These are phyloP conservation scores for Chironomus striatipennis DNA, from an alignment of 1,140 invertebrate genomes.

Conservation along the genomic window DNA sequence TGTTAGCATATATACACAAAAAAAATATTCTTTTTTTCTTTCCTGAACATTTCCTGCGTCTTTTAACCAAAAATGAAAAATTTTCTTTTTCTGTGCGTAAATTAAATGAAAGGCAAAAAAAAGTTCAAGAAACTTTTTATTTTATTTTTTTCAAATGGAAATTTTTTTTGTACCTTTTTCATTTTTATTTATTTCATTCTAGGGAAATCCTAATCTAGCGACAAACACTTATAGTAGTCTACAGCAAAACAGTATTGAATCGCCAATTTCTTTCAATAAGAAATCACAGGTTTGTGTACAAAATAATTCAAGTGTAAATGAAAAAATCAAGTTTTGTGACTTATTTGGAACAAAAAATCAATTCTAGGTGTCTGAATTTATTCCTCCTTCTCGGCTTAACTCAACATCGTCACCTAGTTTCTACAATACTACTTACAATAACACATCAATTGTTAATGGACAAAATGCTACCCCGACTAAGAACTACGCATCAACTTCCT, in stretches of 20 bases:
- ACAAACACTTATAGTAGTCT: not conserved
- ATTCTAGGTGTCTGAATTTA: constrained; percentile 17
- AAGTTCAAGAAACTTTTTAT: too few species aligned
- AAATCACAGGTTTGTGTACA: not conserved
- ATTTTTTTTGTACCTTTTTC: not conserved
- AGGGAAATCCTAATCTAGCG: not conserved
- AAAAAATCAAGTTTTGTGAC: too few species aligned
- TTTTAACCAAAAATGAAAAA: too few species aligned
- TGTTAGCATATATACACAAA: not conserved
- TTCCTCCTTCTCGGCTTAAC: constrained; percentile 17
- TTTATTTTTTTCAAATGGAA: not conserved
- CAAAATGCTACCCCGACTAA: not conserved
- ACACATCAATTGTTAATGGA: constrained; percentile 18
- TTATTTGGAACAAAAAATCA: too few species aligned
- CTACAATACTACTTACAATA: not conserved
- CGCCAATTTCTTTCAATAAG: constrained; percentile 11
- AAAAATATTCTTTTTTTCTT: not conserved
- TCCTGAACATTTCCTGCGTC: not conserved
- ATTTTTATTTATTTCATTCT: not conserved
- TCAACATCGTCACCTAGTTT: constrained; percentile 17
- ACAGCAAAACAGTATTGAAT: constrained; percentile 12
- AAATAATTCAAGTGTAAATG: not conserved
- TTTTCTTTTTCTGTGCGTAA: too few species aligned
- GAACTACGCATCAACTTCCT: constrained; percentile 8
- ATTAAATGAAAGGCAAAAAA: too few species aligned